phyloP scores from a whole-genome alignment of 2,113 vertebrate genomes.

The Nansenia antarctica region DNA sequence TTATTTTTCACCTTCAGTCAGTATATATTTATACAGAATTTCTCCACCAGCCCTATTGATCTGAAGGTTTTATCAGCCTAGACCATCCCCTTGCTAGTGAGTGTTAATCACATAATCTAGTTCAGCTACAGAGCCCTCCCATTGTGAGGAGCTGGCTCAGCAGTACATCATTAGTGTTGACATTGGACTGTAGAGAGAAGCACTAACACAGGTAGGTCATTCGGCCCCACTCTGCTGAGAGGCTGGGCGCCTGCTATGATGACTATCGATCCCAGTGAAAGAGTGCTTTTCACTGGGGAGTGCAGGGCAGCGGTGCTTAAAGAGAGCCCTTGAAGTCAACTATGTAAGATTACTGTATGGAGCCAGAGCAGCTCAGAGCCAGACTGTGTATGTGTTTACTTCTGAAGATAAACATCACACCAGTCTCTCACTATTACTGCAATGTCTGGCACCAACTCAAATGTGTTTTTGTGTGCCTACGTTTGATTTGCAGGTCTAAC shows the following conservation, averaged over 20 bases:
- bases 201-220: conserved; percentile 49
- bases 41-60: not conserved
- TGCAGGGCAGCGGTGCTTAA: conserved; percentile 3
- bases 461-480: conserved; percentile 19
- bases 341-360: conserved; percentile 37
- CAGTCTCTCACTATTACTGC: not conserved
- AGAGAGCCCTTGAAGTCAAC: conserved; percentile 22
- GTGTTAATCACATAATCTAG: conserved; percentile 13
- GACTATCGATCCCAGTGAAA: conserved; percentile 66
- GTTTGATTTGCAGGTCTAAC: conserved; percentile 69
- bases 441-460: conserved; percentile 15
- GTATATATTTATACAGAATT: not conserved
- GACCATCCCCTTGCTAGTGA: not conserved
- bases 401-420: conserved; percentile 2
- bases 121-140: not conserved
- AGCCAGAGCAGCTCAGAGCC: conserved; percentile 3
- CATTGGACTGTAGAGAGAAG: conserved; percentile 22
- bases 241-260: conserved; percentile 63
- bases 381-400: conserved; percentile 2
- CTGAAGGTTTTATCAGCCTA: not conserved
- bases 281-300: conserved; percentile 32
- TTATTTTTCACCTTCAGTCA: not conserved
- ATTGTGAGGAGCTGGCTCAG: conserved; percentile 41
- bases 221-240: conserved; percentile 40
- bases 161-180: conserved; percentile 47